Evolutionary conservation across 2,888 invertebrate species (phyloP).

Genomic region (Pinctada fucata): DNA sequence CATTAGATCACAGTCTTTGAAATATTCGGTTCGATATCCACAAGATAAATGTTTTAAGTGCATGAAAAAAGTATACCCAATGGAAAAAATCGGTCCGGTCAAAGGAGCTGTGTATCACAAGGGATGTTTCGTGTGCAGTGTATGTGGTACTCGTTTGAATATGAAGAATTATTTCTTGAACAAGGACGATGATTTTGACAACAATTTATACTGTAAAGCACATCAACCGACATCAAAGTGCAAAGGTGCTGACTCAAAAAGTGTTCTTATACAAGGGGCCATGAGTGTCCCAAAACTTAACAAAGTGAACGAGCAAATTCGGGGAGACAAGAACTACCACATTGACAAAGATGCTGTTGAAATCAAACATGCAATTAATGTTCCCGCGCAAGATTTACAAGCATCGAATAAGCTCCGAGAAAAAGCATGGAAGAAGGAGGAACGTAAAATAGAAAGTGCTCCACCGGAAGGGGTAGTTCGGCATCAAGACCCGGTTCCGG

Average conservation of each 20-base stretch:
- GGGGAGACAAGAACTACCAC: conserved; percentile 52
- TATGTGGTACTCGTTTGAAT: conserved; percentile 56
- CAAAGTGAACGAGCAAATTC: conserved; percentile 60
- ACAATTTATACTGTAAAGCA: conserved; percentile 61
- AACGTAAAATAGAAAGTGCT: conserved; percentile 48
- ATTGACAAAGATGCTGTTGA: conserved; percentile 49
- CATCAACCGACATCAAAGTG: conserved; percentile 56
- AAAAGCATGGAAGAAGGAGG: conserved; percentile 57
- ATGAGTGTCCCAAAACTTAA: conserved; percentile 55
- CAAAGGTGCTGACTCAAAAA: conserved; percentile 52
- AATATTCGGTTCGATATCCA: conserved; percentile 50
- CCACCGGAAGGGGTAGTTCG: conserved; percentile 54
- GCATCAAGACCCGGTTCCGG: conserved; percentile 50
- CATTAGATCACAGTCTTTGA: conserved; percentile 44
- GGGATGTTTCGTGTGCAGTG: conserved; percentile 62
- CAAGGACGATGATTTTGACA: conserved; percentile 58
- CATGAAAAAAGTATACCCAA: conserved; percentile 63
- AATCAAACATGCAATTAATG: conserved; percentile 55
- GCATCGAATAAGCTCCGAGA: conserved; percentile 54
- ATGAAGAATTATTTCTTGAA: conserved; percentile 64
- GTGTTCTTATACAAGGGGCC: conserved; percentile 59
- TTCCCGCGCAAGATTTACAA: conserved; percentile 56
- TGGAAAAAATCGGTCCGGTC: conserved; percentile 64
- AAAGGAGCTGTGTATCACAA: conserved; percentile 66
- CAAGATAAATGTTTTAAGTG: conserved; percentile 61